Evolutionary conservation across 2,797 vertebrate species (phyloP).

Genomic region (Acestrorhynchus altus): DNA sequence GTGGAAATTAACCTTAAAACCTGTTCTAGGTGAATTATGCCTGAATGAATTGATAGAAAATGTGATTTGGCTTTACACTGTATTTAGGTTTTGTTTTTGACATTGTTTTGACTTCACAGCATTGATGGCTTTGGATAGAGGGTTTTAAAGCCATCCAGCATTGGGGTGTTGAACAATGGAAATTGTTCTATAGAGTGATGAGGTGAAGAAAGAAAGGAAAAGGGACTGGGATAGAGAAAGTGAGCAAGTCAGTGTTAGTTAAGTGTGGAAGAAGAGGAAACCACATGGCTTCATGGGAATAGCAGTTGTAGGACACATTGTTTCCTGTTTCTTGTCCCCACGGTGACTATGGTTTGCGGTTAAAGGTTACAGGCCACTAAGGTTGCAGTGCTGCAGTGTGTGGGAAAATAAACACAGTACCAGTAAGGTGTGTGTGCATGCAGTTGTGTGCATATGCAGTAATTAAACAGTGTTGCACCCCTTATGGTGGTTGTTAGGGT

Average conservation of each 20-base stretch:
- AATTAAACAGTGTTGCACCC: slow-evolving; percentile 11
- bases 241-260: background rate
- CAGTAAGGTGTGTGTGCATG: background rate
- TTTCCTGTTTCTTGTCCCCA: background rate
- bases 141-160: no score
- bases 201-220: no score
- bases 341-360: background rate
- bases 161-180: no score
- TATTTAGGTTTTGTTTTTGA: no score
- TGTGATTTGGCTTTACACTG: no score
- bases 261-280: background rate
- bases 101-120: no score
- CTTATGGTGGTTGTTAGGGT: slow-evolving; percentile 21
- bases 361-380: background rate
- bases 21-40: no score
- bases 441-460: background rate
- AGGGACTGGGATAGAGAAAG: no score
- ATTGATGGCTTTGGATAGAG: no score
- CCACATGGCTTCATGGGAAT: background rate
- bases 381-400: background rate
- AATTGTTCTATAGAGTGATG: no score
- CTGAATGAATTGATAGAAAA: no score
- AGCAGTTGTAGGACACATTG: background rate
- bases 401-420: slow-evolving; percentile 27
- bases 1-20: no score